Evolutionary conservation across 2,888 invertebrate genomes (phyloP), one percentile per base, ranked within the genome.

Genomic region (Latrodectus hesperus): DNA sequence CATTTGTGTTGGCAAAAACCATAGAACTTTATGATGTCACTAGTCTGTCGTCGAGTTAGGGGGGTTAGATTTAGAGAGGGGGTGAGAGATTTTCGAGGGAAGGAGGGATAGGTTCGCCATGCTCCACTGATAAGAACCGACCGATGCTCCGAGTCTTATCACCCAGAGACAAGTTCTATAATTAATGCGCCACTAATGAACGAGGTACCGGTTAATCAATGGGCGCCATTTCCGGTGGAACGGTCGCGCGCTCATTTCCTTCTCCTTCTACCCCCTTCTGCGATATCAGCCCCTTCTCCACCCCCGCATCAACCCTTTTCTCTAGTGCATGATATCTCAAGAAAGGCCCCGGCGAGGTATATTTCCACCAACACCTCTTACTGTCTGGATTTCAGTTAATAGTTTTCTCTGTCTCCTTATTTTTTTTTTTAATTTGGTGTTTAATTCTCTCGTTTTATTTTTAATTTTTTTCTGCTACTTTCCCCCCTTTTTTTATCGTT

Each of bases 111-210:
- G 60, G 26, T 64, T 71, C n/a, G 65, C 49, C 17, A 77, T 22
- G 78, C 53, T 71, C 74, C 38, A 17, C 75, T 80, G 80, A 82
- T 82, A 87, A 82, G 81, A 77, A 77, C 65, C 67, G 74, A 79
- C 76, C 86, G 81, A 81, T 87, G 86, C 81, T 81, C 86, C 86
- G 72, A 77, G 81, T 64, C 81, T 87, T 87, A 87, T 87, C 86
- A 81, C 77, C 51, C 53, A 76, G 86, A 87, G 86, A 87, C 86
- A 87, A 87, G 86, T 87, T 81, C 86, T 74, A 87, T 87, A 87
- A 87, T 87, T 87, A 87, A 87, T 87, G 86, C 86, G 67, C 73
- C 86, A 77, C 86, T 87, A 87, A 87, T 87, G 86, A 87, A 87
- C 86, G 81, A 87, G 86, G 86, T 67, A 76, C 72, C 77, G 26